Conservation (phyloP, 1,140 invertebrate species). For the Drosophila guanche region DNA sequence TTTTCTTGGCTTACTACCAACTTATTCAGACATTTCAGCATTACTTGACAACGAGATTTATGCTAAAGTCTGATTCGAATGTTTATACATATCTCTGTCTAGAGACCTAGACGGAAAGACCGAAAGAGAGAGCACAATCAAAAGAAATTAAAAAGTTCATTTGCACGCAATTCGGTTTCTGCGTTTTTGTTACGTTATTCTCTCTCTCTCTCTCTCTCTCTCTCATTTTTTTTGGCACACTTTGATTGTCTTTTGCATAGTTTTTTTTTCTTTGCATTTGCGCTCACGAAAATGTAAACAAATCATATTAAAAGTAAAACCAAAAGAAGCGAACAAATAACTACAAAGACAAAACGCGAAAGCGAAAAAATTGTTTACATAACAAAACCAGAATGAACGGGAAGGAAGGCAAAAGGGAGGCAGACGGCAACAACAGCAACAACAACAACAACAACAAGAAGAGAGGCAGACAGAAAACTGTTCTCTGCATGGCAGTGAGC, state of each 20-base stretch:
- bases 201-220: conserved; percentile 5
- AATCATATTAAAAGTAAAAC: conserved; percentile 50
- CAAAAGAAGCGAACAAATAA: conserved; percentile 12
- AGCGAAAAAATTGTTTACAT: conserved; percentile 70
- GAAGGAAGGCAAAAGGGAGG: conserved; percentile 13
- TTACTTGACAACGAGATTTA: conserved; percentile 75
- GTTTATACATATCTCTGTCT: not conserved
- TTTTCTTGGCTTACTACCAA: conserved; percentile 73
- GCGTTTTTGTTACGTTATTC: not conserved
- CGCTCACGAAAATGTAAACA: conserved; percentile 69
- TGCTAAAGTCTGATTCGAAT: conserved; percentile 55
- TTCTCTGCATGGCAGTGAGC: conserved; percentile 7
- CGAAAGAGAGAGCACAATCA: conserved; percentile 13
- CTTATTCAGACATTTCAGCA: conserved; percentile 58
- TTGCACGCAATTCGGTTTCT: conserved; percentile 60
- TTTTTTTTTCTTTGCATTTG: no score
- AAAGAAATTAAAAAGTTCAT: conserved; percentile 38
- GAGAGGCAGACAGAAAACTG: conserved; percentile 9
- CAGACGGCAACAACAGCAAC: no score
- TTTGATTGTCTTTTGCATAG: conserved; percentile 55
- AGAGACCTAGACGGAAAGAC: not conserved
- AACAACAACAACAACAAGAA: no score
- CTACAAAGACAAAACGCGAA: conserved; percentile 28
- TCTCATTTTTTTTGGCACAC: conserved; percentile 59
- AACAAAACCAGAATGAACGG: conserved; percentile 74